Conservation (phyloP, 2,888 invertebrate genomes). For the Globia sparganii region DNA sequence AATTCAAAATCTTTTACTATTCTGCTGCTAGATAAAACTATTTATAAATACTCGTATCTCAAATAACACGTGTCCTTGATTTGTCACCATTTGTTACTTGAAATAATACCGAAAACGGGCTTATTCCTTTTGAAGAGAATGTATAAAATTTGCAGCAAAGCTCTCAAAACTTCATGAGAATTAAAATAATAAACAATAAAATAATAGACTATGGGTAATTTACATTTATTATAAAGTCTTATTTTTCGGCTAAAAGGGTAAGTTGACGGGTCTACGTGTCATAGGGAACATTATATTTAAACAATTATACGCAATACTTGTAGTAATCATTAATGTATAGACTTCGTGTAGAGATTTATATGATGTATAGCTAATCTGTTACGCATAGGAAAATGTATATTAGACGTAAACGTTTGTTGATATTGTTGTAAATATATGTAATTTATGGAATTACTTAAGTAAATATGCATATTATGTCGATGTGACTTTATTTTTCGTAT, state of each 20-base stretch:
- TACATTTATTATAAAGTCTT: constrained; percentile 41
- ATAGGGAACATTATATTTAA: constrained; percentile 76
- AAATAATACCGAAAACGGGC: constrained; percentile 1
- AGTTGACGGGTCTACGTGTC: constrained; percentile 70
- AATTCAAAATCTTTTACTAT: constrained; percentile 4
- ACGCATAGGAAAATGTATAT: constrained; percentile 73
- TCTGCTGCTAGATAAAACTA: constrained; percentile 12
- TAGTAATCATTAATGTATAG: constrained; percentile 68
- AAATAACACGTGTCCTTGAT: constrained; percentile 24
- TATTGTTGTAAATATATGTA: constrained; percentile 85
- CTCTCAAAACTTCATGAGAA: constrained; percentile 20
- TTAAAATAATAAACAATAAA: too few relatives aligned
- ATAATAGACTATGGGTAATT: too few relatives aligned
- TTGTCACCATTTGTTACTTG: constrained; percentile 9
- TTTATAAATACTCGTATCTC: background rate
- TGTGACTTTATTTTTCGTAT: constrained; percentile 50
- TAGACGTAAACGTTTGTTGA: constrained; percentile 79
- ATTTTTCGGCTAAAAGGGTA: constrained; percentile 75
- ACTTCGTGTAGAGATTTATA: constrained; percentile 68
- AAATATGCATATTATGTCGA: constrained; percentile 70
- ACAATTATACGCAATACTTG: constrained; percentile 66
- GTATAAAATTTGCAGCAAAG: constrained; percentile 6
- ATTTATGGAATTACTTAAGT: constrained; percentile 79
- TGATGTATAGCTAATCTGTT: constrained; percentile 79
- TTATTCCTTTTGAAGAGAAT: constrained; percentile 5